Percentiles rank a stretch among this genome's conserved stretches.
These are phyloP conservation scores for Okamejei kenojei DNA, from an alignment of 2,797 vertebrate species.

Conservation along the genomic window DNA sequence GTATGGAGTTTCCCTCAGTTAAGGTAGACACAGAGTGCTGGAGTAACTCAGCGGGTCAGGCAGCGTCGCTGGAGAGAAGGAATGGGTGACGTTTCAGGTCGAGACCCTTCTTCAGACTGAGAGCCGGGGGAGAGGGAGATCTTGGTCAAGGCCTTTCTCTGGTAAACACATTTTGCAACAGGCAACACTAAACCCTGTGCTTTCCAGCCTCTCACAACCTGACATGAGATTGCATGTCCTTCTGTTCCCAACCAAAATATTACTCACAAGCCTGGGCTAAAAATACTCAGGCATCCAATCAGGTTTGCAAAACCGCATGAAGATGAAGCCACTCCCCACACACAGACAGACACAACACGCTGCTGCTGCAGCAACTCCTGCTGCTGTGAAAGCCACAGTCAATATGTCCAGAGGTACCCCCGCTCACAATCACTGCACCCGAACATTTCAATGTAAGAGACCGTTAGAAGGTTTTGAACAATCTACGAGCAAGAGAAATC, in stretches of 20 bases:
- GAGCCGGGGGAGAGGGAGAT: too few relatives aligned
- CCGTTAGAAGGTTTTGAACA: constrained; percentile 53
- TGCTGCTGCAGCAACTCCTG: constrained; percentile 43
- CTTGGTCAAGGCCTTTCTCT: background rate
- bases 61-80: too few relatives aligned
- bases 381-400: constrained; percentile 44
- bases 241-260: background rate
- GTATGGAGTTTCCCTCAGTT: too few relatives aligned
- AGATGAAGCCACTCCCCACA: background rate
- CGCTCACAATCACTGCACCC: constrained; percentile 46
- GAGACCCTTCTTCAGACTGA: too few relatives aligned
- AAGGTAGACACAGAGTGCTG: too few relatives aligned
- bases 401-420: constrained; percentile 63
- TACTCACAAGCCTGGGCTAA: background rate
- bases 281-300: constrained; percentile 30
- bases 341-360: constrained; percentile 30
- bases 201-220: background rate
- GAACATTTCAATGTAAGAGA: constrained; percentile 57
- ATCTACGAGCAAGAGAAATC: constrained; percentile 61
- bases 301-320: background rate
- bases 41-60: too few relatives aligned
- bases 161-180: background rate
- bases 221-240: background rate
- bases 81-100: too few relatives aligned
- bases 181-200: background rate